Percentiles rank a stretch among this genome's conserved stretches.
Conservation (phyloP, 2,888 invertebrate genomes). For the Nipponacmea schrenckii region DNA sequence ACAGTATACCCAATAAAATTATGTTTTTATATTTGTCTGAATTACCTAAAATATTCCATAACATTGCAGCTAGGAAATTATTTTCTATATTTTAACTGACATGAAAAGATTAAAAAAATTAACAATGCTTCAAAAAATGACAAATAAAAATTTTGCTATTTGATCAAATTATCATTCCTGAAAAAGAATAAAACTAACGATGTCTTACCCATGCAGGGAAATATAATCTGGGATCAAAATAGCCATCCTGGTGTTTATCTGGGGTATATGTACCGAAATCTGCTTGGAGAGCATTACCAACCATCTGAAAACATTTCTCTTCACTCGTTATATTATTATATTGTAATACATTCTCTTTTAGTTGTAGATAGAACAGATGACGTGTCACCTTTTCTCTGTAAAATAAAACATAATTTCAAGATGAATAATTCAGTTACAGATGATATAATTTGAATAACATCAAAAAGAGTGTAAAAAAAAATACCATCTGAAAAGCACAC, state of each 20-base stretch:
- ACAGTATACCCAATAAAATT: background rate
- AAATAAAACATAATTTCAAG: conserved; percentile 16
- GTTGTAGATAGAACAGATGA: conserved; percentile 93
- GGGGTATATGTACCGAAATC: conserved; percentile 85
- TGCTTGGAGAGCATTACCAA: conserved; percentile 90
- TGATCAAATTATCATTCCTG: too few species aligned
- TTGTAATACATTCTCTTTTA: conserved; percentile 83
- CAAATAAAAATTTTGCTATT: too few species aligned
- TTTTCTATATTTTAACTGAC: background rate
- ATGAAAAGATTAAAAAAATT: too few species aligned
- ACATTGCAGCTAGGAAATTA: too few species aligned
- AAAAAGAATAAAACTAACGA: too few species aligned
- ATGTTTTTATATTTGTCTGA: background rate
- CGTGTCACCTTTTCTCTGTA: conserved; percentile 85
- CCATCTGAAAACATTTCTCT: conserved; percentile 77
- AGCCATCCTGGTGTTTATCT: conserved; percentile 73
- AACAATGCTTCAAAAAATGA: too few species aligned
- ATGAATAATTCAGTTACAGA: conserved; percentile 3
- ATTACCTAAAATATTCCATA: background rate
- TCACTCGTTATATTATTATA: conserved; percentile 69
- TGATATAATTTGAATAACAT: background rate
- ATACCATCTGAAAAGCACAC: background rate
- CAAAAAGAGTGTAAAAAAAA: background rate
- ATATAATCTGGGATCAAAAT: conserved; percentile 86
- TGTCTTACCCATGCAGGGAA: conserved; percentile 75